Conservation (phyloP, 2,113 vertebrate species). For the Seriola rivoliana region DNA sequence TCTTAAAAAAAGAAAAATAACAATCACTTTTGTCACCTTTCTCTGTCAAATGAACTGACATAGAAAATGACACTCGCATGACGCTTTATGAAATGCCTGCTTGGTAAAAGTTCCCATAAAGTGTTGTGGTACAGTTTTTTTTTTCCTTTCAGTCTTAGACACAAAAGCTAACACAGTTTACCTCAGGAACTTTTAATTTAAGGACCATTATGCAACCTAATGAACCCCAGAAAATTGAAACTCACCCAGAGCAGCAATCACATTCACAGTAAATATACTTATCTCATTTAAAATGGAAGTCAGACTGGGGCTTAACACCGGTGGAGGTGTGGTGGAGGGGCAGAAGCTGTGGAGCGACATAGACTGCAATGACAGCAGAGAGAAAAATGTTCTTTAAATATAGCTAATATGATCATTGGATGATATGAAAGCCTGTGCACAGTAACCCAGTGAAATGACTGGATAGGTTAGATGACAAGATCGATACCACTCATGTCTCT, state of each 20-base stretch:
- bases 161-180: neutral
- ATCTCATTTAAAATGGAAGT: too few relatives aligned
- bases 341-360: too few relatives aligned
- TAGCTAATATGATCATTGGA: neutral
- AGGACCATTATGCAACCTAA: neutral
- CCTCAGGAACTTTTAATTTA: neutral
- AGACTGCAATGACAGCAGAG: too few relatives aligned
- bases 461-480: neutral
- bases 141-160: neutral
- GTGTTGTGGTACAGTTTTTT: neutral
- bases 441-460: neutral
- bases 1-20: neutral
- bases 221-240: too few relatives aligned
- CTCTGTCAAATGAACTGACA: neutral
- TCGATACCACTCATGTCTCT: neutral
- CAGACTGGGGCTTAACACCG: too few relatives aligned
- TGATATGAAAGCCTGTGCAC: neutral
- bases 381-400: too few relatives aligned
- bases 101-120: neutral
- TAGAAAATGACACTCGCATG: neutral
- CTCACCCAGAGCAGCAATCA: too few relatives aligned
- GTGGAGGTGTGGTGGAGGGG: too few relatives aligned
- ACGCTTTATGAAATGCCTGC: neutral
- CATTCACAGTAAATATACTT: too few relatives aligned
- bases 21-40: neutral